phyloP scores from a whole-genome alignment of 2,797 vertebrate species.

The Thripadectes ignobilis region DNA sequence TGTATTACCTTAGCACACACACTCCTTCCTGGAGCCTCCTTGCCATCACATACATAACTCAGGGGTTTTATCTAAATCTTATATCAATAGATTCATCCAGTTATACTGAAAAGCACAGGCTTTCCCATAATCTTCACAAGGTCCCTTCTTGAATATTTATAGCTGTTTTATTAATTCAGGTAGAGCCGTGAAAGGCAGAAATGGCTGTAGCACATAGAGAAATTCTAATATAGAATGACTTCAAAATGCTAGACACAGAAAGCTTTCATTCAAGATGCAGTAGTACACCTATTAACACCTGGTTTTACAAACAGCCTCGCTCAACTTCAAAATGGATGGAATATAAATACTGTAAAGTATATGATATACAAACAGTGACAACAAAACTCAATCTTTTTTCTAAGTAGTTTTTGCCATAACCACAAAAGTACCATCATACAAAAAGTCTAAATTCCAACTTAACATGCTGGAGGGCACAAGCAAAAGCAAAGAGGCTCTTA shows the following conservation, averaged over 20 bases:
- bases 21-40: not conserved
- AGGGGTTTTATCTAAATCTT: not conserved
- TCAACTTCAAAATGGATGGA: not conserved
- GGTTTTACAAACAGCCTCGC: not conserved
- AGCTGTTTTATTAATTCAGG: not conserved
- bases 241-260: not conserved
- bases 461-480: not conserved
- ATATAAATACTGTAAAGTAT: not conserved
- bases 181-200: not conserved
- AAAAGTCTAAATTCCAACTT: not conserved
- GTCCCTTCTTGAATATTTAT: not conserved
- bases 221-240: not conserved
- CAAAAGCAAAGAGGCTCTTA: not conserved
- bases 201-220: not conserved
- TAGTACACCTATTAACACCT: not conserved
- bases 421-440: not conserved
- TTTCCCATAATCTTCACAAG: not conserved
- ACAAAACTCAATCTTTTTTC: not conserved
- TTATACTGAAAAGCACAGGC: not conserved
- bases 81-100: not conserved
- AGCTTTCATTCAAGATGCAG: not conserved
- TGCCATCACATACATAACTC: not conserved
- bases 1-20: fast-evolving
- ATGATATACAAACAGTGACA: not conserved
- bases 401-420: not conserved